phyloP scores from a whole-genome alignment of 2,113 vertebrate genomes.

The Vidua macroura region DNA sequence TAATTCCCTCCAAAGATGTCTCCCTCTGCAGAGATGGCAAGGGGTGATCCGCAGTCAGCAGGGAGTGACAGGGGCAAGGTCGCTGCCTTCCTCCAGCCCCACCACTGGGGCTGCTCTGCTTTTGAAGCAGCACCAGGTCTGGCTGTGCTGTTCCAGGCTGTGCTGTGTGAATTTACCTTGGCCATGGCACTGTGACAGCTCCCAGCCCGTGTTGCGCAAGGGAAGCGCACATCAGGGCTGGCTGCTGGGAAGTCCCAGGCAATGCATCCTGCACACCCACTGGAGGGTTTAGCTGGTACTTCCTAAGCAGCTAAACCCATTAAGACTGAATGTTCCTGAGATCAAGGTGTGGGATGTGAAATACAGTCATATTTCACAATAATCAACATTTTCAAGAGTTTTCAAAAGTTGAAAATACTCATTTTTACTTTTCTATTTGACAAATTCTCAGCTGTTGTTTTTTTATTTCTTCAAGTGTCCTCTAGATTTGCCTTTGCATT shows the following conservation, averaged over 20 bases:
- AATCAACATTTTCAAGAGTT: neutral
- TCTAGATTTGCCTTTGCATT: neutral
- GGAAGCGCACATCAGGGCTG: rapidly evolving
- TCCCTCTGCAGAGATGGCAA: neutral
- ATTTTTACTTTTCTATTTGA: neutral
- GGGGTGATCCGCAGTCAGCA: neutral
- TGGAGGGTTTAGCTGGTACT: neutral
- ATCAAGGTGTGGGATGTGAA: neutral
- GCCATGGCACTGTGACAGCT: neutral
- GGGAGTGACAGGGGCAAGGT: rapidly evolving
- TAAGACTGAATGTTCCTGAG: neutral
- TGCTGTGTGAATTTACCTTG: neutral
- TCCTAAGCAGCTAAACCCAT: neutral
- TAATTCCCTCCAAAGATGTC: neutral
- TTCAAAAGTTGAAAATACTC: neutral
- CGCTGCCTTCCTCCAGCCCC: neutral
- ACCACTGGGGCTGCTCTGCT: neutral
- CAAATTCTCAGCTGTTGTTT: neutral
- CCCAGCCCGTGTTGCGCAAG: rapidly evolving
- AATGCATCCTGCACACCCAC: rapidly evolving
- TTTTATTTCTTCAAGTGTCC: neutral
- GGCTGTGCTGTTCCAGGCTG: neutral
- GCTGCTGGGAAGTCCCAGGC: neutral
- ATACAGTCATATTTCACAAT: neutral
- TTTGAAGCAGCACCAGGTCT: rapidly evolving